Percentiles rank a stretch among this genome's conserved stretches.
phyloP scores from a whole-genome alignment of 2,797 vertebrate genomes.

The Platalea minor region DNA sequence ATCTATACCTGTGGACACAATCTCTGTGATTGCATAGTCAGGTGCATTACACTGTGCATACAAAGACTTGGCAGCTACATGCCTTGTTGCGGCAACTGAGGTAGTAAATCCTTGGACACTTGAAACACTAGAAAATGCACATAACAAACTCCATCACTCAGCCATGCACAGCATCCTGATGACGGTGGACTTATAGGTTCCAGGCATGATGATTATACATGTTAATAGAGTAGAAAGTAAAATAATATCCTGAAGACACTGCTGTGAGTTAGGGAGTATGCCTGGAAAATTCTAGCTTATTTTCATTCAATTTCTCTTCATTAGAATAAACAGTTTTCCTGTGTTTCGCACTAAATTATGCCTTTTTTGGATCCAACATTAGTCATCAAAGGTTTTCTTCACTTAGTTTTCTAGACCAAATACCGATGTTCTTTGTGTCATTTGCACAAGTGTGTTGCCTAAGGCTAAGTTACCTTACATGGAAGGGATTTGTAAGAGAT shows the following conservation, averaged over 20 bases:
- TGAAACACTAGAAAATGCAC: not conserved
- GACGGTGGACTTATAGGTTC: not conserved
- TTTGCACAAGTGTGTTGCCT: not conserved
- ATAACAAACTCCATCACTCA: not conserved
- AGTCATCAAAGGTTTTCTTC: not conserved
- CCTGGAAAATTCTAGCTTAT: not conserved
- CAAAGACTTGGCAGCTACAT: not conserved
- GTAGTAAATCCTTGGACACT: not conserved
- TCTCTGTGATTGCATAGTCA: not conserved
- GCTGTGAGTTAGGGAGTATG: not conserved
- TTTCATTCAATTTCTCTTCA: not conserved
- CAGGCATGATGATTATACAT: too few species aligned
- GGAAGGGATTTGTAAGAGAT: not conserved
- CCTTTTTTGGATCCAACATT: not conserved
- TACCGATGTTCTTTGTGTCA: not conserved
- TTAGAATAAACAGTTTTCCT: not conserved
- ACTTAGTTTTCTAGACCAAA: not conserved
- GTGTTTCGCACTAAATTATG: not conserved
- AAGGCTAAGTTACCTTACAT: not conserved
- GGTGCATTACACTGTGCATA: not conserved
- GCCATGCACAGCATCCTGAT: rapidly evolving
- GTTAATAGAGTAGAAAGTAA: not conserved
- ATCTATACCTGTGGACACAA: not conserved
- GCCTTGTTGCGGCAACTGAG: not conserved
- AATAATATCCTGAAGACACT: not conserved